A percentile compares a stretch with the other conserved stretches of the same genome.
Conservation (phyloP, 2,888 invertebrate species). For the Drosophila monieri region DNA sequence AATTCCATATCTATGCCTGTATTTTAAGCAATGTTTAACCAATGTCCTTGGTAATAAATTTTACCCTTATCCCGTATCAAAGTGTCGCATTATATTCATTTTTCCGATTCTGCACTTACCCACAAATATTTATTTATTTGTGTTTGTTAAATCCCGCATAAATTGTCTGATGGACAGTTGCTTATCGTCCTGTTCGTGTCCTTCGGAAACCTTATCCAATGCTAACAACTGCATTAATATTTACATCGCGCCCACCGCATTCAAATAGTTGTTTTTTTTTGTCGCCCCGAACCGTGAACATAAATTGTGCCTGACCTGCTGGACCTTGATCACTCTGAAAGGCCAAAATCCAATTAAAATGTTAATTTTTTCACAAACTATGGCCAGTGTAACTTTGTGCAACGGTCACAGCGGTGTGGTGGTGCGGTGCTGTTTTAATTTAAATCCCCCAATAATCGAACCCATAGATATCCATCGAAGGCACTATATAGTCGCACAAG, state of each 20-base stretch:
- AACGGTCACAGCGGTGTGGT: not conserved
- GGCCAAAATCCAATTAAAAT: conserved; percentile 38
- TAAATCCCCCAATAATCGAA: conserved; percentile 3
- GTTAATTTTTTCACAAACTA: conserved; percentile 21
- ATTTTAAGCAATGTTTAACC: conserved; percentile 2
- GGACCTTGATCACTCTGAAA: conserved; percentile 27
- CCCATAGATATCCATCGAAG: not conserved
- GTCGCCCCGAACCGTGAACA: conserved; percentile 5
- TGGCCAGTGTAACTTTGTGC: not conserved
- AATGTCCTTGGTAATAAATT: conserved; percentile 28
- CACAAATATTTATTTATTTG: conserved; percentile 9
- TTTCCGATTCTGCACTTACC: not conserved
- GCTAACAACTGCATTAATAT: conserved; percentile 36
- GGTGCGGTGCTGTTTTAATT: not conserved
- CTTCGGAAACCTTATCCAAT: conserved; percentile 20
- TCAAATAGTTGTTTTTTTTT: conserved; percentile 23
- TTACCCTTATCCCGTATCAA: conserved; percentile 26
- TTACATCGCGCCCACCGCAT: conserved; percentile 17
- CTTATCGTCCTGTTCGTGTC: conserved; percentile 24
- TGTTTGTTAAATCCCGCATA: conserved; percentile 25
- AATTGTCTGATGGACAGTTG: conserved; percentile 24
- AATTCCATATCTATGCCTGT: not conserved
- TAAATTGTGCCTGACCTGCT: not conserved
- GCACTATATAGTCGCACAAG: too few species aligned
- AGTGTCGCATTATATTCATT: conserved; percentile 23